These are phyloP conservation scores for Macrosoma leucophasiata DNA, from an alignment of 2,888 invertebrate species.

Conservation along the genomic window DNA sequence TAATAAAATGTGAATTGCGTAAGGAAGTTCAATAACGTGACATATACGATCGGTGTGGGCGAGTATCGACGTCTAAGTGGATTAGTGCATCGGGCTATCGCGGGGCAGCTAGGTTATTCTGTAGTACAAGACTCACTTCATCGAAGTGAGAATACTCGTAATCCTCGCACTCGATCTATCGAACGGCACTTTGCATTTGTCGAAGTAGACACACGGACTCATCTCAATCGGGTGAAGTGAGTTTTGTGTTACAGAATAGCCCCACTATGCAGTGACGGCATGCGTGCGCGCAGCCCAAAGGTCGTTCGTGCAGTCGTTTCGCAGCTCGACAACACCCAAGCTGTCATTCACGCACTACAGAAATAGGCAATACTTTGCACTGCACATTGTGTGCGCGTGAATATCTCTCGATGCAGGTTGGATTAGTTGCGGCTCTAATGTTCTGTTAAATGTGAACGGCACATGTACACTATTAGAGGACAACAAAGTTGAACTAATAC, in stretches of 20 bases:
- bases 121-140: no score
- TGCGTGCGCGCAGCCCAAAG: slow-evolving; percentile 45
- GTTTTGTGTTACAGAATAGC: no score
- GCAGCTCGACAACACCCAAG: slow-evolving; percentile 25
- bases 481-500: no score
- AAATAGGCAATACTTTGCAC: slow-evolving; percentile 24
- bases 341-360: slow-evolving; percentile 33
- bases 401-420: slow-evolving; percentile 8
- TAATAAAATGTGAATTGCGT: slow-evolving; percentile 25
- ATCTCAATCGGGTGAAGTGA: no score
- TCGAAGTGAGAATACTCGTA: no score
- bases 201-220: no score
- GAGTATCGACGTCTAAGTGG: slow-evolving; percentile 43
- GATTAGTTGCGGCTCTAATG: not conserved
- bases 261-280: slow-evolving; percentile 20
- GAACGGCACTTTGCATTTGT: no score
- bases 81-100: slow-evolving; percentile 53
- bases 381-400: slow-evolving; percentile 6
- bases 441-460: no score
- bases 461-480: no score
- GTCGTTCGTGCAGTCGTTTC: slow-evolving; percentile 38
- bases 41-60: slow-evolving; percentile 25
- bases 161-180: no score
- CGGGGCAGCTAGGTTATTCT: slow-evolving; percentile 35
- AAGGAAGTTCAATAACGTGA: slow-evolving; percentile 38